Percentiles rank a stretch among this genome's conserved stretches.
phyloP scores from a whole-genome alignment of 2,113 vertebrate genomes.

The Puntigrus tetrazona region DNA sequence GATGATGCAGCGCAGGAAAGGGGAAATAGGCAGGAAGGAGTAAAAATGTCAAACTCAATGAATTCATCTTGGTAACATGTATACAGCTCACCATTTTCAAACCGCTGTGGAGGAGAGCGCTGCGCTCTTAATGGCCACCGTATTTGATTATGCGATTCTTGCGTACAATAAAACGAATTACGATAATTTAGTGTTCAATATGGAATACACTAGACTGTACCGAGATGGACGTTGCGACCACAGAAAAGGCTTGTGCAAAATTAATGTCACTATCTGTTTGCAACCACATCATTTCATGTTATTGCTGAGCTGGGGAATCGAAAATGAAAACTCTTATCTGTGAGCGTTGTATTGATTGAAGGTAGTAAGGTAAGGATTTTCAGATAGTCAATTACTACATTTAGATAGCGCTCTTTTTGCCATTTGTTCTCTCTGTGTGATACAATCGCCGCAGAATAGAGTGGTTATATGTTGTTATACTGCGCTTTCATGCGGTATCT shows the following conservation, averaged over 20 bases:
- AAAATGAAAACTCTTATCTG: constrained; percentile 57
- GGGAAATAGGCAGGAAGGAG: constrained; percentile 45
- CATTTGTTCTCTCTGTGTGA: constrained; percentile 36
- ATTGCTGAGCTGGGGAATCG: constrained; percentile 38
- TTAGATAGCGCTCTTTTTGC: constrained; percentile 46
- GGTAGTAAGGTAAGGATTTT: constrained; percentile 49
- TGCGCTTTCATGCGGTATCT: not conserved
- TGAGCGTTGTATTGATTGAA: constrained; percentile 48
- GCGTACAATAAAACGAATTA: constrained; percentile 31
- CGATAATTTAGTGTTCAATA: constrained; percentile 44
- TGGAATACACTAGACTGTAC: not conserved
- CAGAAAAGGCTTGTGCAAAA: constrained; percentile 46
- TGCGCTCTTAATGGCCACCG: constrained; percentile 58
- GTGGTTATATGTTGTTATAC: constrained; percentile 18
- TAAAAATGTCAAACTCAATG: constrained; percentile 60
- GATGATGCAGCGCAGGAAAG: constrained; percentile 39
- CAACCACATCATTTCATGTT: constrained; percentile 53
- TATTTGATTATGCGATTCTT: constrained; percentile 47
- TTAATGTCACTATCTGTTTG: constrained; percentile 56
- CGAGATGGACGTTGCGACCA: constrained; percentile 25
- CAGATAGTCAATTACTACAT: constrained; percentile 53
- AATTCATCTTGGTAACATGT: constrained; percentile 64
- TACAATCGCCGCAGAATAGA: constrained; percentile 37
- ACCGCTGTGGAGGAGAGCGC: constrained; percentile 49
- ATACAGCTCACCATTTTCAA: constrained; percentile 51